Evolutionary conservation across 2,888 invertebrate genomes (phyloP).

Genomic region (Aricia artaxerxes): DNA sequence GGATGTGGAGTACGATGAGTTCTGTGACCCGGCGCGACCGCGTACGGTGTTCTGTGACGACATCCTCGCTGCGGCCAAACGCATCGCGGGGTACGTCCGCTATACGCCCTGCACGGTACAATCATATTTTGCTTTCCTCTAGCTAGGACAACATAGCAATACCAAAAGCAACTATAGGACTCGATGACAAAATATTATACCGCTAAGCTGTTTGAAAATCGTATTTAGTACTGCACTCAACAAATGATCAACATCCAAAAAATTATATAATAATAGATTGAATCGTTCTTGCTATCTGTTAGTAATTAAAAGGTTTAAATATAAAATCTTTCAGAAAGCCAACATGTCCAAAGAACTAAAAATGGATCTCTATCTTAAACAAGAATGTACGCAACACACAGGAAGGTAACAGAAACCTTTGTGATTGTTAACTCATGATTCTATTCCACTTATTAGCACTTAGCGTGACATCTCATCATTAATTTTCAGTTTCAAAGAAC

Average conservation of each 20-base stretch:
- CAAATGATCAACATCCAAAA: neutral
- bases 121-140: neutral
- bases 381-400: slow-evolving; percentile 94
- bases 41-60: slow-evolving; percentile 81
- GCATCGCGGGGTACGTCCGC: slow-evolving; percentile 81
- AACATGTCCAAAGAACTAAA: slow-evolving; percentile 87
- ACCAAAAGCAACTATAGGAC: neutral
- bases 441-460: neutral
- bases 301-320: neutral
- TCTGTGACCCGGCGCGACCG: slow-evolving; percentile 69
- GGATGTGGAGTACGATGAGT: slow-evolving; percentile 64
- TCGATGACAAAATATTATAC: neutral
- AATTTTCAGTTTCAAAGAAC: slow-evolving; percentile 90
- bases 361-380: slow-evolving; percentile 94
- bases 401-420: slow-evolving; percentile 83
- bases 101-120: slow-evolving; percentile 81
- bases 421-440: neutral
- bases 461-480: neutral
- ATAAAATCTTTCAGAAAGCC: slow-evolving; percentile 82
- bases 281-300: neutral
- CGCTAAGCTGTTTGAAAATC: neutral
- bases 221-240: neutral
- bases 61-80: slow-evolving; percentile 83
- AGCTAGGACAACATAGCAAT: neutral
- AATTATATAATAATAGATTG: neutral